Percentiles rank a stretch among this genome's conserved stretches.
These are phyloP conservation scores for Oryzias sinensis DNA, from an alignment of 2,797 vertebrate genomes.

Conservation along the genomic window DNA sequence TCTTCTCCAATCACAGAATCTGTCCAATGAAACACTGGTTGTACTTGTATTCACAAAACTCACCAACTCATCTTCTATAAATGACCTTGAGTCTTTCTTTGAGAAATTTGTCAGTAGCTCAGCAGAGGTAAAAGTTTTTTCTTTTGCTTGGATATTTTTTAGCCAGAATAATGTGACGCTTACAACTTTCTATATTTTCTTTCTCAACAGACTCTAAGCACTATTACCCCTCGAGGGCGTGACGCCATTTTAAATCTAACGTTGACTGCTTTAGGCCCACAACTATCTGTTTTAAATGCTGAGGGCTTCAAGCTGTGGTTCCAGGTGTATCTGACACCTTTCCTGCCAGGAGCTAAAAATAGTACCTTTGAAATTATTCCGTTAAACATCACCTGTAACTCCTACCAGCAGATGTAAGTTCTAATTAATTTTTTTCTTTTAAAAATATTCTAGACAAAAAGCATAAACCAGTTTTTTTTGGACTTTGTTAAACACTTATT, in stretches of 20 bases:
- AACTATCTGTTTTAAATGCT: constrained; percentile 23
- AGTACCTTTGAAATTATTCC: constrained; percentile 50
- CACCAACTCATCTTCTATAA: not conserved
- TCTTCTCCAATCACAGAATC: constrained; percentile 41
- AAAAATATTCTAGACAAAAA: no score
- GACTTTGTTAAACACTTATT: no score
- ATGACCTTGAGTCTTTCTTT: constrained; percentile 47
- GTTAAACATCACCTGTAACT: constrained; percentile 52
- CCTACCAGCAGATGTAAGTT: constrained; percentile 62
- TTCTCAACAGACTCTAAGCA: constrained; percentile 46
- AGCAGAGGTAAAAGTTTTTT: constrained; percentile 22
- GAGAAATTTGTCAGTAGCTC: constrained; percentile 21
- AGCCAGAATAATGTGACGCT: not conserved
- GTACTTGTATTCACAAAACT: constrained; percentile 23
- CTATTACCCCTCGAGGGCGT: constrained; percentile 32
- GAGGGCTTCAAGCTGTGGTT: constrained; percentile 54
- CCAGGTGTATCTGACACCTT: constrained; percentile 45
- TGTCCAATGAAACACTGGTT: constrained; percentile 44
- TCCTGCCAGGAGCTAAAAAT: constrained; percentile 51
- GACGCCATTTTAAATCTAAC: constrained; percentile 53
- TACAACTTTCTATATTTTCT: not conserved
- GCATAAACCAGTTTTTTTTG: no score
- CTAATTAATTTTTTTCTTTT: not conserved
- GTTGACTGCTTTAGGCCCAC: constrained; percentile 27
- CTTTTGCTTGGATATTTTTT: not conserved